Percentiles rank a stretch among this genome's conserved stretches.
These are phyloP conservation scores for Lutraria lutraria DNA, from an alignment of 2,888 invertebrate species.

Conservation along the genomic window DNA sequence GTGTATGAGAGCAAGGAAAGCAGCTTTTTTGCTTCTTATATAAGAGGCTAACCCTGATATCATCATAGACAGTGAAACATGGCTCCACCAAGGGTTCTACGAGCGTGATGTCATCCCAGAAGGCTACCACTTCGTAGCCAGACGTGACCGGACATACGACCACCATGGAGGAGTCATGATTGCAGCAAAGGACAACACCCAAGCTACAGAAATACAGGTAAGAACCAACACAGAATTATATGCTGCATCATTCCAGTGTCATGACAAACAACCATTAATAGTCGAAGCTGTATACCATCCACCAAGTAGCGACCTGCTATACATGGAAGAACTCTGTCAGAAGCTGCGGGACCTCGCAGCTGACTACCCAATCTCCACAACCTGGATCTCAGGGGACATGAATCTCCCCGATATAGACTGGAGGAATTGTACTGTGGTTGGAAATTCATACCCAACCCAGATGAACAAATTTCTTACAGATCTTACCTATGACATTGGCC, in stretches of 20 bases:
- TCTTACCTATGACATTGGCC: conserved; percentile 22
- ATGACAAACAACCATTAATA: conserved; percentile 15
- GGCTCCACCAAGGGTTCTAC: conserved; percentile 32
- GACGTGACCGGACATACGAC: conserved; percentile 24
- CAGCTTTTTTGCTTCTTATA: conserved; percentile 33
- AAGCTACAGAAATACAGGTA: too few species aligned
- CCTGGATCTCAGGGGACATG: conserved; percentile 28
- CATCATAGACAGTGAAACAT: conserved; percentile 30
- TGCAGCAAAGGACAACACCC: too few species aligned
- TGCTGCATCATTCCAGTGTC: too few species aligned
- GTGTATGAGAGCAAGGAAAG: conserved; percentile 34
- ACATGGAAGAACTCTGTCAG: conserved; percentile 42
- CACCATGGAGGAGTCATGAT: conserved; percentile 44
- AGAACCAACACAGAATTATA: not conserved
- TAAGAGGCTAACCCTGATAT: conserved; percentile 20
- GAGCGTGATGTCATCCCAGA: conserved; percentile 39
- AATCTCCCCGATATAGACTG: conserved; percentile 55
- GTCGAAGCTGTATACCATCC: conserved; percentile 35
- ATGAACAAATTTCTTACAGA: conserved; percentile 33
- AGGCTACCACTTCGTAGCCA: conserved; percentile 34
- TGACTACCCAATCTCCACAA: too few species aligned
- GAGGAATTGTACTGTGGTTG: conserved; percentile 15
- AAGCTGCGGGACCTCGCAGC: not conserved
- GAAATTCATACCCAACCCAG: not conserved
- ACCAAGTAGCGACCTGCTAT: conserved; percentile 20